A percentile compares a stretch with the other conserved stretches of the same genome.
Conservation (phyloP, 2,888 invertebrate genomes). For the Heliconius sara region DNA sequence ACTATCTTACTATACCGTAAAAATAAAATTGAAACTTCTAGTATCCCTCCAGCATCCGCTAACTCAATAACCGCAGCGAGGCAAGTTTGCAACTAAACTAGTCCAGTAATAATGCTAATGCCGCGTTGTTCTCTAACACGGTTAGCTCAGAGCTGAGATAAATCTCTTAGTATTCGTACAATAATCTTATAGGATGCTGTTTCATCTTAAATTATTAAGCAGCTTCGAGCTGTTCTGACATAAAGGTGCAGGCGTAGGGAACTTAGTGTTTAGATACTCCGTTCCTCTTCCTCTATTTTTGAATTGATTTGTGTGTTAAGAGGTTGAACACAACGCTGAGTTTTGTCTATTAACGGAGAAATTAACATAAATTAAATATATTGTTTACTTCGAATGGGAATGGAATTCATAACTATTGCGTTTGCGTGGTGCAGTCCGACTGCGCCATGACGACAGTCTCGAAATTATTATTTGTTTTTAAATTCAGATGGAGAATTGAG, state of each 20-base stretch:
- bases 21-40: slow-evolving; percentile 10
- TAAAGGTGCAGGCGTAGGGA: too few relatives aligned
- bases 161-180: slow-evolving; percentile 25
- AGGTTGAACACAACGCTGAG: too few relatives aligned
- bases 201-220: slow-evolving; percentile 1
- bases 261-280: too few relatives aligned
- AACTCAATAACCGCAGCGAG: slow-evolving; percentile 32
- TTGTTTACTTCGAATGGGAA: background rate
- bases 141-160: slow-evolving; percentile 41
- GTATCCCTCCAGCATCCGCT: slow-evolving; percentile 16
- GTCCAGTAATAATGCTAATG: slow-evolving; percentile 48
- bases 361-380: too few relatives aligned
- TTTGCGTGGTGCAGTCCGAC: too few relatives aligned
- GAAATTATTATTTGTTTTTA: too few relatives aligned
- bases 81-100: slow-evolving; percentile 36
- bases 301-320: too few relatives aligned
- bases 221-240: background rate
- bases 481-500: too few relatives aligned
- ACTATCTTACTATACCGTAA: slow-evolving; percentile 13
- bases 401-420: background rate
- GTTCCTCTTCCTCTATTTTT: too few relatives aligned
- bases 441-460: too few relatives aligned
- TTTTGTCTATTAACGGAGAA: too few relatives aligned
- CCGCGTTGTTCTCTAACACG: slow-evolving; percentile 44
- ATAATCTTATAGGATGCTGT: background rate